phyloP scores from a whole-genome alignment of 2,113 vertebrate genomes.

The Baryphthengus martii region DNA sequence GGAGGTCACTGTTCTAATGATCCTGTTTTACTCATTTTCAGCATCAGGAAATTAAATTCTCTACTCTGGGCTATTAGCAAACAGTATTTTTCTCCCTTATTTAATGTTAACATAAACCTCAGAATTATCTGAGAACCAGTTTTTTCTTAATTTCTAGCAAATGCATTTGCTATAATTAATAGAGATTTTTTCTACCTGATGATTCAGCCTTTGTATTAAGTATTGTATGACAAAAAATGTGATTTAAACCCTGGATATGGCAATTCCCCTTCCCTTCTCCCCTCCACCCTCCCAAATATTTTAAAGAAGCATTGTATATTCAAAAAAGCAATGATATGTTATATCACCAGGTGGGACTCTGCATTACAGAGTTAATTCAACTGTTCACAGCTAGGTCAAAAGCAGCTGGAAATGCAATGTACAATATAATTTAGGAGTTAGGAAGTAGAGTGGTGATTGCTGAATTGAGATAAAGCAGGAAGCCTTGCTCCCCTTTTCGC shows the following conservation, averaged over 20 bases:
- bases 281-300: accelerated
- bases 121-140: not conserved
- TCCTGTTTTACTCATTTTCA: not conserved
- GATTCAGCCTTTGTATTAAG: not conserved
- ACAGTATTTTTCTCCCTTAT: not conserved
- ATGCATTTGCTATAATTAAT: not conserved
- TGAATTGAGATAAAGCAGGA: not conserved
- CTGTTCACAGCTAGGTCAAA: not conserved
- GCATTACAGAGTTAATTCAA: not conserved
- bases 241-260: not conserved
- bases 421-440: not conserved
- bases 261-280: accelerated
- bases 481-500: not conserved
- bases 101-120: not conserved
- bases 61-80: not conserved
- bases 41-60: not conserved
- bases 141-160: not conserved
- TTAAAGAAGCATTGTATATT: not conserved
- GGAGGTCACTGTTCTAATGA: not conserved
- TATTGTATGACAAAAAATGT: not conserved
- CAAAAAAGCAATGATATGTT: not conserved
- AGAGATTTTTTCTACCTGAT: not conserved
- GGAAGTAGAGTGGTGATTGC: not conserved
- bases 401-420: not conserved
- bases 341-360: not conserved